Percentiles rank a stretch among this genome's conserved stretches.
Evolutionary conservation across 2,888 invertebrate genomes (phyloP).

Genomic region (Hirtodrosophila duncani): DNA sequence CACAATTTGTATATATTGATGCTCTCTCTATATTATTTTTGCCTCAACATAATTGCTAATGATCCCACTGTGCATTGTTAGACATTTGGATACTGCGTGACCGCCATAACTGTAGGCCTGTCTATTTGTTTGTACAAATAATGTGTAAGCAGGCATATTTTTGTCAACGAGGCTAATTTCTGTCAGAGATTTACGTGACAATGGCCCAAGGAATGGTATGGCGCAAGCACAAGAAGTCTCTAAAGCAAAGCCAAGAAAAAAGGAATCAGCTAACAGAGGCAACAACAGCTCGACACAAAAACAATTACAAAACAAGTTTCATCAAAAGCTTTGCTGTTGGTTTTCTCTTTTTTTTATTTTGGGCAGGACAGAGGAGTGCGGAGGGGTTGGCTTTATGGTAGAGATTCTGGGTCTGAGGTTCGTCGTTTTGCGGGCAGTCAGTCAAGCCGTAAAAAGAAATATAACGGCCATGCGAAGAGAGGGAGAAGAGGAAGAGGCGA

Average conservation of each 20-base stretch:
- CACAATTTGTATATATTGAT: too few relatives aligned
- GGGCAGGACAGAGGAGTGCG: too few relatives aligned
- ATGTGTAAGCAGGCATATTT: constrained; percentile 73
- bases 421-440: constrained; percentile 64
- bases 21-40: too few relatives aligned
- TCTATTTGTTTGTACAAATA: constrained; percentile 69
- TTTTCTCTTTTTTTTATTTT: too few relatives aligned
- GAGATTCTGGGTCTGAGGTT: constrained; percentile 28
- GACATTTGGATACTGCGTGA: too few relatives aligned
- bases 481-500: constrained; percentile 16
- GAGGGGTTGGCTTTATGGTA: too few relatives aligned
- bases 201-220: constrained; percentile 51
- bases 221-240: constrained; percentile 27
- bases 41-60: too few relatives aligned
- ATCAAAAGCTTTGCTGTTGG: constrained; percentile 21
- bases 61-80: too few relatives aligned
- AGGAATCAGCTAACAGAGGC: constrained; percentile 14
- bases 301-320: constrained; percentile 67
- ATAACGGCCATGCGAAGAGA: constrained; percentile 36
- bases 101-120: constrained; percentile 45
- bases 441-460: constrained; percentile 64
- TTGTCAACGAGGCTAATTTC: constrained; percentile 73
- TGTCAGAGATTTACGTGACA: constrained; percentile 72
- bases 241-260: constrained; percentile 34
- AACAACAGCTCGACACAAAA: constrained; percentile 48